Conservation (phyloP, 2,888 invertebrate species). For the Euproctis similis region DNA sequence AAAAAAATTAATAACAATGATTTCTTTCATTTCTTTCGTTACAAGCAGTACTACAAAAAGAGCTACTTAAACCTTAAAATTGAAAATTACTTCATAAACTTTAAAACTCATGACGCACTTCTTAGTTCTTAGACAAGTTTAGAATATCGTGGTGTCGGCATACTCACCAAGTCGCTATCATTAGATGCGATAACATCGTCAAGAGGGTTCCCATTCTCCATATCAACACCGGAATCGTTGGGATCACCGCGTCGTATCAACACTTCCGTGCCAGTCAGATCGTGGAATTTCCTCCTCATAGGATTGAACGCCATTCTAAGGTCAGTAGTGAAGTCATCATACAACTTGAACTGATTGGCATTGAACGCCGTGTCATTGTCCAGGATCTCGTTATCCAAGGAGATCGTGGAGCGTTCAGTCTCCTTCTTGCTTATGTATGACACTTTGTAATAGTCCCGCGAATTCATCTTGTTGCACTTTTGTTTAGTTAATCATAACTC, state of each 20-base stretch:
- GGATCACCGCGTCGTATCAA: constrained; percentile 46
- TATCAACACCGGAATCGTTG: constrained; percentile 66
- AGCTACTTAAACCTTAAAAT: too few relatives aligned
- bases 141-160: too few relatives aligned
- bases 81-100: too few relatives aligned
- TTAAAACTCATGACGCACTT: too few relatives aligned
- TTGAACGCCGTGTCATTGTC: constrained; percentile 70
- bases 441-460: constrained; percentile 62
- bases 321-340: constrained; percentile 67
- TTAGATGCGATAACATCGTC: constrained; percentile 50
- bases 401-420: constrained; percentile 32
- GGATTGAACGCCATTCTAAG: constrained; percentile 58
- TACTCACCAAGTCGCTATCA: constrained; percentile 69
- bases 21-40: too few relatives aligned
- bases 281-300: constrained; percentile 47
- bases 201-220: constrained; percentile 63
- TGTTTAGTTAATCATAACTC: constrained; percentile 10
- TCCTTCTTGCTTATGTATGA: constrained; percentile 45
- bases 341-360: constrained; percentile 68
- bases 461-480: constrained; percentile 46
- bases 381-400: constrained; percentile 44
- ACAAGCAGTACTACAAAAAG: too few relatives aligned
- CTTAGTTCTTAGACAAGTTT: too few relatives aligned
- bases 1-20: too few relatives aligned
- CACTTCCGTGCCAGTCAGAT: constrained; percentile 31